Evolutionary conservation across 1,140 invertebrate genomes (phyloP).

Genomic region (Lepeophtheirus salmonis): DNA sequence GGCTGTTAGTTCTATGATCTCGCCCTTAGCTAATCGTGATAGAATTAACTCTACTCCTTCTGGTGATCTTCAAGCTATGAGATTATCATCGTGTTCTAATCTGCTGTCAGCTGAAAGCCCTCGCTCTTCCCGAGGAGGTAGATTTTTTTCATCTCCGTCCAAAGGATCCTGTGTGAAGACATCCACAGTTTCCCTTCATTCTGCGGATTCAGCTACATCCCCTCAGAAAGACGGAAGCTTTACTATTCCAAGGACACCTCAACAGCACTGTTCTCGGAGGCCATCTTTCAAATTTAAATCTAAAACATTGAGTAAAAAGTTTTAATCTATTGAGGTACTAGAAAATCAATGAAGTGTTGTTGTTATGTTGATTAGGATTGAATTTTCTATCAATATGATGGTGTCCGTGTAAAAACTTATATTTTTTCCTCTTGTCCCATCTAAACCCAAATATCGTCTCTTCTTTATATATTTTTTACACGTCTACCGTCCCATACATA

Average conservation of each 20-base stretch:
- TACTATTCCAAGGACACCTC: slow-evolving; percentile 3
- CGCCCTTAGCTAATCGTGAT: slow-evolving; percentile 33
- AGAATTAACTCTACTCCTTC: slow-evolving; percentile 11
- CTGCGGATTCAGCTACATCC: background rate
- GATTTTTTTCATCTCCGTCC: background rate
- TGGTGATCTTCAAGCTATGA: slow-evolving; percentile 3
- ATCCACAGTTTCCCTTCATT: background rate
- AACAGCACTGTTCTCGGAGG: background rate
- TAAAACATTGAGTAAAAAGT: background rate
- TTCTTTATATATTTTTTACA: no score
- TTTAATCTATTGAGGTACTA: background rate
- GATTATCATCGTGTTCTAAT: slow-evolving; percentile 8
- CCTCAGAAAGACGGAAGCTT: background rate
- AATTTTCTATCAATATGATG: no score
- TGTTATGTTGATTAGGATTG: no score
- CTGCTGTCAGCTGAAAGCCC: slow-evolving; percentile 11
- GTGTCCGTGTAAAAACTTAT: no score
- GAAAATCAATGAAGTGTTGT: background rate
- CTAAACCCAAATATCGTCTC: no score
- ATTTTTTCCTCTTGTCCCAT: no score
- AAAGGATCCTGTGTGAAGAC: background rate
- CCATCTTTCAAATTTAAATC: slow-evolving; percentile 6
- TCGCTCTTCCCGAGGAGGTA: background rate
- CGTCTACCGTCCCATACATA: no score
- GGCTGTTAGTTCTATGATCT: slow-evolving; percentile 84